Evolutionary conservation across 2,113 vertebrate species (phyloP), one percentile per base, ranked within the genome.

Genomic region (Hippocampus guttulatus): DNA sequence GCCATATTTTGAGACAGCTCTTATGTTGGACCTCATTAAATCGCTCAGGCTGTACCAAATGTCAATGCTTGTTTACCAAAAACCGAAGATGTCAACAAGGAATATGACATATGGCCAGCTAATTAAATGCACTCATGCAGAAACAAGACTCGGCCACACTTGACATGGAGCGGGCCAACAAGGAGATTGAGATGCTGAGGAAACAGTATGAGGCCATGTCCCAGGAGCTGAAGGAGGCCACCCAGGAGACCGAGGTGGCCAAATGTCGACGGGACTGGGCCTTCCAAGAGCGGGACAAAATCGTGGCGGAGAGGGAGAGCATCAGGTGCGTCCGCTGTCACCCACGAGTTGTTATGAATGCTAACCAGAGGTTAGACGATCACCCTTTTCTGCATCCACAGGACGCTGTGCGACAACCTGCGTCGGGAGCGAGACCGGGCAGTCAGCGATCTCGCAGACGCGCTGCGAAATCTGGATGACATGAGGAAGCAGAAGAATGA

Each of bases 231-330:
- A 98, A 96, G 91, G 97, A 99, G 89, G 95, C 95, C 57, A 91
- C 94, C 1, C 96, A 98, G 89, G 97, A 99, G 89, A 95, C 95
- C 0, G 97, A 98, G 78, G 97, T 99, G 82, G 97, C 97, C 82
- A 98, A 98, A 82, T 97, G 96, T 85, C 93, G 96, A 74, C 89
- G 96, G 69, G 97, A 99, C 78, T 98, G 96, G 97, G 97, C 97
- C 78, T 98, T 98, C 78, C 97, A 98, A 81, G 97, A 98, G 83
- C 90, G 97, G 55, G 97, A 99, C 91, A 99, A 99, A 85, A 99
- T 98, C 4, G 97, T 99, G 84, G 96, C 97, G 0, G 97, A 99
- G 88, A 91, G 97, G 67, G 97, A 99, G 85, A 98, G 96, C 80
- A 98, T 98, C 81, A 91, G 97, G 97, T 97, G 62, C 41, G 80